Percentiles rank a stretch among this genome's conserved stretches.
Conservation (phyloP, 2,797 vertebrate species). For the Pseudopleuronectes americanus region DNA sequence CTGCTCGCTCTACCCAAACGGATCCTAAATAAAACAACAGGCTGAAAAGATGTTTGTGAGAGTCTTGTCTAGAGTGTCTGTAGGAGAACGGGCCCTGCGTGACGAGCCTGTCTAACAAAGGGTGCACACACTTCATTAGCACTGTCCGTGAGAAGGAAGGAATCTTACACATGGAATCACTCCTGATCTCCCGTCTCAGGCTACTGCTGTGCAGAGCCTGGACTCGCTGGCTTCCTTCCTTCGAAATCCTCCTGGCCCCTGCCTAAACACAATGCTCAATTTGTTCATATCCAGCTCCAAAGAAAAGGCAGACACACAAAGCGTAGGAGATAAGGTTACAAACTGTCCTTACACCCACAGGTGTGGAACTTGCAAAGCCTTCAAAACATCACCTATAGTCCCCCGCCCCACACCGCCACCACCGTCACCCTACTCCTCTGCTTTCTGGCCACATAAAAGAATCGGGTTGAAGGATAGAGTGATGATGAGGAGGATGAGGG, state of each 20-base stretch:
- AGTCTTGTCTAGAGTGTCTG: constrained; percentile 42
- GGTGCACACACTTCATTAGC: constrained; percentile 81
- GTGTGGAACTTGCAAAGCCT: constrained; percentile 83
- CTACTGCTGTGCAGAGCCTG: constrained; percentile 75
- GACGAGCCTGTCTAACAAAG: constrained; percentile 72
- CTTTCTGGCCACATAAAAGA: constrained; percentile 47
- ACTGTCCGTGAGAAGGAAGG: constrained; percentile 80
- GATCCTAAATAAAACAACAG: constrained; percentile 9
- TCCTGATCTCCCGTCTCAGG: constrained; percentile 77
- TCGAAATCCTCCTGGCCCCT: constrained; percentile 73
- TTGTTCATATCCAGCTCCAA: constrained; percentile 86
- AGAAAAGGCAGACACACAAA: constrained; percentile 84
- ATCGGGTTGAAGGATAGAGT: constrained; percentile 38
- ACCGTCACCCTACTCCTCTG: constrained; percentile 4
- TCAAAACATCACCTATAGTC: constrained; percentile 59
- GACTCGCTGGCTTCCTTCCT: constrained; percentile 74
- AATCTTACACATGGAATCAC: constrained; percentile 81
- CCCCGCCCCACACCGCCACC: constrained; percentile 33
- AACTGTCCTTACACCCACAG: constrained; percentile 86
- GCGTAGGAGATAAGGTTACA: constrained; percentile 87
- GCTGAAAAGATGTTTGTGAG: constrained; percentile 22
- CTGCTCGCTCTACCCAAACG: not conserved
- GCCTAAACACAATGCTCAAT: constrained; percentile 85
- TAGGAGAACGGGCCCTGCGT: constrained; percentile 37
- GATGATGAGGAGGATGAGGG: constrained; percentile 47